A percentile compares a stretch with the other conserved stretches of the same genome.
Evolutionary conservation across 2,113 vertebrate species (phyloP).

Genomic region (Peromyscus polionotus): DNA sequence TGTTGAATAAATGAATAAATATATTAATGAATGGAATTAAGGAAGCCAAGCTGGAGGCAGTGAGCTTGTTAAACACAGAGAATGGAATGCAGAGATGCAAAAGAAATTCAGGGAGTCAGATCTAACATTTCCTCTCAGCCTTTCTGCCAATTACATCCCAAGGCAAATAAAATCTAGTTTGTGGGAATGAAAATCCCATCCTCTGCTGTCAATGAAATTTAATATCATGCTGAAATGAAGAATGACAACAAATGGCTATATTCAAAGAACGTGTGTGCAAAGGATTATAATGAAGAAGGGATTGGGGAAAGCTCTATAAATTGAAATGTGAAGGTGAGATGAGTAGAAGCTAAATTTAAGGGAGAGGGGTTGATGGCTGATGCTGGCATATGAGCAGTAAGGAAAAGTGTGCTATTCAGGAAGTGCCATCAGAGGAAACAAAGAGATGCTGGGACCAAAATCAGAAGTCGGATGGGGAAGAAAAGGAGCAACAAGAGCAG

Average conservation of each 20-base stretch:
- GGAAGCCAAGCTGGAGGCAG: not conserved
- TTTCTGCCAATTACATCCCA: not conserved
- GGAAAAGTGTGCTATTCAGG: not conserved
- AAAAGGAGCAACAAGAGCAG: not conserved
- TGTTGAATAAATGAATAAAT: conserved; percentile 7
- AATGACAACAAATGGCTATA: not conserved
- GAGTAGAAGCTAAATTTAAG: not conserved
- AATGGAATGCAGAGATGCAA: not conserved
- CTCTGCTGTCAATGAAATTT: not conserved
- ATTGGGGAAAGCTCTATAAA: not conserved
- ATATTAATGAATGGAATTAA: conserved; percentile 40
- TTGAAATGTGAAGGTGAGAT: not conserved
- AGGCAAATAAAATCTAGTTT: conserved; percentile 23
- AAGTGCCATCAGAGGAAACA: not conserved
- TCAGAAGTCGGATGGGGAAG: not conserved
- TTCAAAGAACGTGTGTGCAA: not conserved
- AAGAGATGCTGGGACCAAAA: accelerated
- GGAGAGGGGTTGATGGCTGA: not conserved
- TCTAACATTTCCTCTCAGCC: not conserved
- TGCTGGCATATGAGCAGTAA: not conserved
- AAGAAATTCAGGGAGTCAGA: not conserved
- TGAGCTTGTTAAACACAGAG: not conserved
- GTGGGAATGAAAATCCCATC: not conserved
- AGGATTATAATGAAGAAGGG: not conserved
- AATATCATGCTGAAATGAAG: conserved; percentile 36